Evolutionary conservation across 2,888 invertebrate species (phyloP), one percentile per base, ranked within the genome.

Genomic region (Bedellia somnulentella): DNA sequence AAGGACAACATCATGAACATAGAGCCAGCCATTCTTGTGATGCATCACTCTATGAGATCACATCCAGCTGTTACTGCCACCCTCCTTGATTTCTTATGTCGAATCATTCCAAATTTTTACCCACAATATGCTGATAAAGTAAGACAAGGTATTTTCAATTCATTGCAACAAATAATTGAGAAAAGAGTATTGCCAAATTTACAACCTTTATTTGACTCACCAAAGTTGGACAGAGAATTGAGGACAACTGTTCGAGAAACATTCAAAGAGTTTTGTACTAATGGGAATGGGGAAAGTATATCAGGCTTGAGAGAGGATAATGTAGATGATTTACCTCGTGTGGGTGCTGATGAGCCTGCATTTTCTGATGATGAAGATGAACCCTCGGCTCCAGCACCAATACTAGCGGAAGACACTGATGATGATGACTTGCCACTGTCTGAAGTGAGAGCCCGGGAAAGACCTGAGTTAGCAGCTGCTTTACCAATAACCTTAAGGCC

Each of bases 1-100:
- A 89, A 87, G 54, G 93, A 94, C 61, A 93, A 92, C 57, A 94
- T 94, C 39, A 94, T 94, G 94, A 93, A 94, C 61, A 93, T 94
- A 44, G 93, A 94, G 68, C 93, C 94, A 13, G 93, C 92, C 8
- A 92, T 94, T 46, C 80, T 94, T 41, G 92, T 94, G 14, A 94
- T 94, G 93, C 89, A 89, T 60, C 89, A 93, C 71, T 93, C 93
- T 26, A 88, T 94, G 85, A 80, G 90, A 50, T 89, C 91, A 35
- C 93, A 94, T 70, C 91, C 93, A 27, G 88, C 87, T 11, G 91
- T 93, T 39, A 93, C 93, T 37, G 92, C 91, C 34, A 92, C 92
- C 11, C 77, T 94, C 38, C 63, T 94, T 44, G 93, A 94, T 63
- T 98, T 94, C 70, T 79, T 94, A 38, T 93, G 93, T 68, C 77